Base-by-base conservation (phyloP, 1,140 invertebrate species). In the Leptinotarsa defecta region DNA sequence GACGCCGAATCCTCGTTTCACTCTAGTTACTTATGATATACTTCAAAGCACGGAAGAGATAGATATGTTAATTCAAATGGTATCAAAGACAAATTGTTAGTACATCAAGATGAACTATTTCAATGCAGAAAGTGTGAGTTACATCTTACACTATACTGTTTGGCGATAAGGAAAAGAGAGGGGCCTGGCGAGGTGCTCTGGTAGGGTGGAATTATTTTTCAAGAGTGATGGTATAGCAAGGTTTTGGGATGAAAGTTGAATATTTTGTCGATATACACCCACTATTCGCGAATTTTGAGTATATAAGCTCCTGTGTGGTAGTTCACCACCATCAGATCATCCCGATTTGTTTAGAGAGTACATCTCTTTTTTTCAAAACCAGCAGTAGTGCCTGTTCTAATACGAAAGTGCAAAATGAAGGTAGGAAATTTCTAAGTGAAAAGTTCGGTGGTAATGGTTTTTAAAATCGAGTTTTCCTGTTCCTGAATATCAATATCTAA, bases 221-320 rank as follows among this genome's bases (percentile, higher is more conserved):
- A 48, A 72, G 70, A 62, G 70, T 72, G 70, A 62, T 72, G 52
- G 68, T 63, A 74, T 20, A 17, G 75, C 79, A 81, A 82, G 80
- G 81, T 81, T 83, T 81, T 83, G 80, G 79, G 80, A 84, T 83
- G 83, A 84, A 84, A 84, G 83, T 84, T 73, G 82, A 80, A 79
- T 76, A 80, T 80, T 81, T 80, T 79, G 75, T 75, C 71, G 77
- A 79, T 81, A 75, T 81, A 78, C 83, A 84, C 83, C 83, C 82
- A 83, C 81, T 83, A 81, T 82, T 78, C 79, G 24, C 70, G 48
- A 72, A 24, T 78, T 83, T 81, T 71, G 61, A 79, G 78, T 84
- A 84, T 84, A 84, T 78, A 84, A 83, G 78, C 81, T 78, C 62
- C 71, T 69, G 78, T 71, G 69, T 71, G 71, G 76, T 71, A 74